Conservation (phyloP, 2,797 vertebrate species). For the Parotocinclus haroldoi region DNA sequence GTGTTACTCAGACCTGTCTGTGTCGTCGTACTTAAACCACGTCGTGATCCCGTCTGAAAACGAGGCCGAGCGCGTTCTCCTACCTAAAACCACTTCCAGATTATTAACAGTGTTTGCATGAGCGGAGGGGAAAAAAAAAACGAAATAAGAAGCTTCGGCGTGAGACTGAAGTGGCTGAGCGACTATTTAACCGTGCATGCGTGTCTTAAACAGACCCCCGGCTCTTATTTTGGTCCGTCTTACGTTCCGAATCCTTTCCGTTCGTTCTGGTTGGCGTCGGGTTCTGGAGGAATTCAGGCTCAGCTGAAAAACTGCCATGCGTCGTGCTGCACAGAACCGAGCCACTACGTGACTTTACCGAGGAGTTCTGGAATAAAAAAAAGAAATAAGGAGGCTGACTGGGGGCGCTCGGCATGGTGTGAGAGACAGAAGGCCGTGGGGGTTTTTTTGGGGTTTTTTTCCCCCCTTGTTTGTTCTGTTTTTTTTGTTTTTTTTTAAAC, state of each 20-base stretch:
- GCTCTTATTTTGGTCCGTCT: constrained; percentile 55
- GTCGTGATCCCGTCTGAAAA: constrained; percentile 7
- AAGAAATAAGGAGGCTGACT: background rate
- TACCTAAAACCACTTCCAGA: constrained; percentile 76
- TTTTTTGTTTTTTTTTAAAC: too few species aligned
- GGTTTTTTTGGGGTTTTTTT: too few species aligned
- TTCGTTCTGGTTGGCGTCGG: constrained; percentile 82
- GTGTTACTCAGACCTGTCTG: constrained; percentile 69
- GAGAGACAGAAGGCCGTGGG: constrained; percentile 44
- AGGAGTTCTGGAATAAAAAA: background rate
- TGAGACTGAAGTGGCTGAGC: constrained; percentile 66
- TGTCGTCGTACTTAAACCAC: constrained; percentile 53
- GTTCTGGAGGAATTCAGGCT: constrained; percentile 82
- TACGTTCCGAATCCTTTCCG: background rate
- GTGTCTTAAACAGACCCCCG: constrained; percentile 83
- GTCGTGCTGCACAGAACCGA: constrained; percentile 87
- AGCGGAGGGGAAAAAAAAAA: constrained; percentile 26
- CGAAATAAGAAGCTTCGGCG: constrained; percentile 55
- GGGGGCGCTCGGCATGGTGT: constrained; percentile 26
- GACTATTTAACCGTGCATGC: constrained; percentile 89
- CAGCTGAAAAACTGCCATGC: constrained; percentile 99
- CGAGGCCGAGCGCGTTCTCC: constrained; percentile 63
- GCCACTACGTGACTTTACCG: constrained; percentile 79
- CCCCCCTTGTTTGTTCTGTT: too few species aligned
- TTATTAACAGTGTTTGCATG: constrained; percentile 78